Conservation (phyloP, 1,140 invertebrate genomes). For the Philaenus spumarius region DNA sequence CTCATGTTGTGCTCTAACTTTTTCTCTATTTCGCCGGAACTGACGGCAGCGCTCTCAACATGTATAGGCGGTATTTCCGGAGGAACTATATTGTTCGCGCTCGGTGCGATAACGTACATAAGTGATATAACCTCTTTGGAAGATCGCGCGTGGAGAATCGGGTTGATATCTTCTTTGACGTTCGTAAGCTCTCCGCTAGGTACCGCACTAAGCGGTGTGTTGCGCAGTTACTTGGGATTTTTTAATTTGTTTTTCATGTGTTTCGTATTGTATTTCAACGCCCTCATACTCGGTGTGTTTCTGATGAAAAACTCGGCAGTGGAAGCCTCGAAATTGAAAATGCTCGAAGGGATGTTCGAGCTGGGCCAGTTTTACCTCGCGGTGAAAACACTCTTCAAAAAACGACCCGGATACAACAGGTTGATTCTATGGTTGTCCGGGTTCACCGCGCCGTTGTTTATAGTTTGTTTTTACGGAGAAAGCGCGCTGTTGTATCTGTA, state of each 20-base stretch:
- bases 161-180: constrained; percentile 31
- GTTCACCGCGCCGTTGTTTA: constrained; percentile 17
- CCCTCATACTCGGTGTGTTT: background rate
- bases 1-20: constrained; percentile 17
- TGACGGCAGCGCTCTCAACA: constrained; percentile 34
- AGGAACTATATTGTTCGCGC: constrained; percentile 37
- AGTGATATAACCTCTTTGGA: constrained; percentile 34
- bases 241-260: constrained; percentile 13
- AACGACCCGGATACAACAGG: constrained; percentile 10
- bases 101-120: constrained; percentile 42
- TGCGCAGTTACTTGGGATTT: constrained; percentile 14
- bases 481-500: constrained; percentile 28
- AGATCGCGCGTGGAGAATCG: constrained; percentile 37
- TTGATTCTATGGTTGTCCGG: constrained; percentile 10
- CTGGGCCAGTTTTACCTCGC: background rate
- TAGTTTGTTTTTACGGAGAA: constrained; percentile 24
- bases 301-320: background rate
- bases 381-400: background rate
- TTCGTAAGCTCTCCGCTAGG: constrained; percentile 17
- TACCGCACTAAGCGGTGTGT: constrained; percentile 12
- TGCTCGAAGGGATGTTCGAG: background rate
- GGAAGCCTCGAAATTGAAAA: background rate
- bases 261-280: background rate
- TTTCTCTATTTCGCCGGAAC: constrained; percentile 19
- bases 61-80: constrained; percentile 38